A percentile compares a stretch with the other conserved stretches of the same genome.
Evolutionary conservation across 1,140 invertebrate genomes (phyloP).

Genomic region (Ptiloglossa arizonensis): DNA sequence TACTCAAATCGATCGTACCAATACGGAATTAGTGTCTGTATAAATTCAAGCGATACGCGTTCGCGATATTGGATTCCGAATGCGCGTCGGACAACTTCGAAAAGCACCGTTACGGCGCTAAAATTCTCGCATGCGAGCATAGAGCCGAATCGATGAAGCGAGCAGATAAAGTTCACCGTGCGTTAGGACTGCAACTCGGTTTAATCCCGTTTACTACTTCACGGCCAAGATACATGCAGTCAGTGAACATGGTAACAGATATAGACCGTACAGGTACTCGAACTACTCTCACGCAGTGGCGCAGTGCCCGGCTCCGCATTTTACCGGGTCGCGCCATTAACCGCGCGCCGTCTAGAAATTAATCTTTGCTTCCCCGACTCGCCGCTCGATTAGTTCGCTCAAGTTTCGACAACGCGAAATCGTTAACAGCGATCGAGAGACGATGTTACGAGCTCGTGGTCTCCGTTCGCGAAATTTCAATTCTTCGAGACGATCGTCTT

Average conservation of each 20-base stretch:
- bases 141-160: constrained; percentile 4
- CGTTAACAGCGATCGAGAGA: too few relatives aligned
- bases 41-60: neutral
- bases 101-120: constrained; percentile 6
- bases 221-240: constrained; percentile 42
- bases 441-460: too few relatives aligned
- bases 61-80: neutral
- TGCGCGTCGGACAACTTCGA: neutral
- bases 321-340: neutral
- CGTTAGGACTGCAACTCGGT: constrained; percentile 35
- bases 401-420: neutral
- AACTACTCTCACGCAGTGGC: constrained; percentile 41
- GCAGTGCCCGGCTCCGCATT: neutral
- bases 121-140: constrained; percentile 5
- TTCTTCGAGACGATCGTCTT: too few relatives aligned
- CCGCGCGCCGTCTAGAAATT: constrained; percentile 8
- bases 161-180: constrained; percentile 34
- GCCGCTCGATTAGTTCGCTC: neutral
- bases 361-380: neutral
- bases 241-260: constrained; percentile 31
- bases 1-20: neutral
- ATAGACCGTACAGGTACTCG: constrained; percentile 42
- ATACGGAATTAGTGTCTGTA: neutral
- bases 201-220: constrained; percentile 48
- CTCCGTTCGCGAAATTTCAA: too few relatives aligned